Conservation (phyloP, 2,888 invertebrate genomes). For the Zele albiditarsus region DNA sequence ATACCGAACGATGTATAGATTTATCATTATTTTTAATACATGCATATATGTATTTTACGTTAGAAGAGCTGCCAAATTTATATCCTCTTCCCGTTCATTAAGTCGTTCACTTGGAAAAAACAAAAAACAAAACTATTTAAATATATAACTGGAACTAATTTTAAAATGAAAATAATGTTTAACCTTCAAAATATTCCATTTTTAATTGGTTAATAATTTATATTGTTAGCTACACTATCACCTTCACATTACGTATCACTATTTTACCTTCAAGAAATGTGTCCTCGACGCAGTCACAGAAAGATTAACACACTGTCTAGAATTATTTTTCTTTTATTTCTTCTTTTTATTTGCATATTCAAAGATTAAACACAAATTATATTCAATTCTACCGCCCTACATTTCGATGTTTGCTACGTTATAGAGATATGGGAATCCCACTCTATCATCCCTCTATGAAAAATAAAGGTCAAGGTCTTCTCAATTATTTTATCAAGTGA, state of each 20-base stretch:
- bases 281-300: neutral
- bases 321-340: neutral
- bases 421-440: neutral
- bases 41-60: neutral
- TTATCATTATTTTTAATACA: neutral
- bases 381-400: too few relatives aligned
- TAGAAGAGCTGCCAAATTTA: neutral
- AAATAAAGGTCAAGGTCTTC: neutral
- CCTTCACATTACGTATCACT: slow-evolving; percentile 7
- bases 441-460: neutral
- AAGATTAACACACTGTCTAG: neutral
- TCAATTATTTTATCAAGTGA: neutral
- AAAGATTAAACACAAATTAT: neutral
- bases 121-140: neutral
- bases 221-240: neutral
- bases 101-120: neutral
- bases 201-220: neutral
- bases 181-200: neutral
- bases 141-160: neutral
- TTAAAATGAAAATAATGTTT: neutral
- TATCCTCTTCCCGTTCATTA: neutral
- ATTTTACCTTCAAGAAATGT: neutral
- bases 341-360: neutral
- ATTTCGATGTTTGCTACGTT: neutral
- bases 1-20: too few relatives aligned